Evolutionary conservation across 2,113 vertebrate genomes (phyloP).

Genomic region (Cyprinodon tularosa): DNA sequence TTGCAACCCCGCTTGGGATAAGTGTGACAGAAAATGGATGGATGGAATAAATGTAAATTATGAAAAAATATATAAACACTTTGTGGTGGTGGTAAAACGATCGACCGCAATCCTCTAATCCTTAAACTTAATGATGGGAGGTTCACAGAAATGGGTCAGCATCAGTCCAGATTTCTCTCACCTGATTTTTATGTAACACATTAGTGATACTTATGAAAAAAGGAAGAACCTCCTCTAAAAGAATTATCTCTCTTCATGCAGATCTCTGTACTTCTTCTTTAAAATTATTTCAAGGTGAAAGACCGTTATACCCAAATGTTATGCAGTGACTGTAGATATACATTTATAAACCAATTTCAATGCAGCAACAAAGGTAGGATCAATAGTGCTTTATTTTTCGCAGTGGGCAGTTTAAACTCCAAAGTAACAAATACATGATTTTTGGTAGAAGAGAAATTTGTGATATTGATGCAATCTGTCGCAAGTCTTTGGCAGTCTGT

Average conservation of each 20-base stretch:
- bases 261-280: not conserved
- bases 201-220: not conserved
- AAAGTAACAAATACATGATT: constrained; percentile 41
- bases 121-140: too few relatives aligned
- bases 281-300: not conserved
- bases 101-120: too few relatives aligned
- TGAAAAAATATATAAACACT: too few relatives aligned
- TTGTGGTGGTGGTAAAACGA: too few relatives aligned
- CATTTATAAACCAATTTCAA: not conserved
- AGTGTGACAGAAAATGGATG: too few relatives aligned
- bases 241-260: too few relatives aligned
- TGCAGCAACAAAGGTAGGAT: constrained; percentile 12
- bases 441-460: constrained; percentile 25
- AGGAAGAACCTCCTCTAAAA: too few relatives aligned
- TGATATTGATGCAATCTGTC: constrained; percentile 66
- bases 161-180: not conserved
- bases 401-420: constrained; percentile 19
- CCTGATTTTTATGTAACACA: not conserved
- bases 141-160: not conserved
- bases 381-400: constrained; percentile 24
- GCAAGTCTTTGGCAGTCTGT: constrained; percentile 50
- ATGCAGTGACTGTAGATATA: not conserved
- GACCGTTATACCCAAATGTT: not conserved
- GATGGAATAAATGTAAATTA: too few relatives aligned
- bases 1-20: too few relatives aligned